These are phyloP conservation scores for Phasia obesa DNA, from an alignment of 2,888 invertebrate genomes.

Conservation along the genomic window DNA sequence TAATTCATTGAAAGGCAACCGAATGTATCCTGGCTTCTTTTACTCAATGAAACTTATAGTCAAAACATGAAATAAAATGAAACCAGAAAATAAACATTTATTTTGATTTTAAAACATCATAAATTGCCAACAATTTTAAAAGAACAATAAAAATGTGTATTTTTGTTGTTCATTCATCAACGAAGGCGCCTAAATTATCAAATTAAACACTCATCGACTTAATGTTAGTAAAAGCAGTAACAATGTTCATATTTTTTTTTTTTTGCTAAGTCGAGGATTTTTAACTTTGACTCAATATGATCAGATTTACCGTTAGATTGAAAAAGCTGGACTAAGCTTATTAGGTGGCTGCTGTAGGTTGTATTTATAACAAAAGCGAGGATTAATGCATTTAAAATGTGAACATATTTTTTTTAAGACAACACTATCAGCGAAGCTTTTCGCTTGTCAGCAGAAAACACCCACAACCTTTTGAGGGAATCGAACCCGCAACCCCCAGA, in stretches of 20 bases:
- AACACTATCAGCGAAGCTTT: too few species aligned
- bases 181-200: constrained; percentile 62
- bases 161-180: constrained; percentile 39
- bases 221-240: constrained; percentile 20
- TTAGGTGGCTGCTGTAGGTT: too few species aligned
- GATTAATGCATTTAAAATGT: too few species aligned
- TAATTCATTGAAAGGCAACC: constrained; percentile 50
- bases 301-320: too few species aligned
- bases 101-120: constrained; percentile 53
- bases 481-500: too few species aligned
- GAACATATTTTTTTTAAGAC: too few species aligned
- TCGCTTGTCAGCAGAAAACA: too few species aligned
- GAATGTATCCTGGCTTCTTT: constrained; percentile 40
- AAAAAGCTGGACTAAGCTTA: too few species aligned
- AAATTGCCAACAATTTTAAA: constrained; percentile 68
- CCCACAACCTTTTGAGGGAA: too few species aligned
- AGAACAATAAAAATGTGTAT: constrained; percentile 54
- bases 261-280: too few species aligned
- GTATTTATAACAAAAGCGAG: too few species aligned
- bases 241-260: neutral
- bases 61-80: constrained; percentile 58
- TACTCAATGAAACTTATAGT: constrained; percentile 54
- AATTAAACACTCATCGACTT: constrained; percentile 41
- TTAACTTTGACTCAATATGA: too few species aligned
- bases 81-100: constrained; percentile 25